These are phyloP conservation scores for Vespertilio murinus DNA, from an alignment of 2,797 vertebrate species.

Conservation along the genomic window DNA sequence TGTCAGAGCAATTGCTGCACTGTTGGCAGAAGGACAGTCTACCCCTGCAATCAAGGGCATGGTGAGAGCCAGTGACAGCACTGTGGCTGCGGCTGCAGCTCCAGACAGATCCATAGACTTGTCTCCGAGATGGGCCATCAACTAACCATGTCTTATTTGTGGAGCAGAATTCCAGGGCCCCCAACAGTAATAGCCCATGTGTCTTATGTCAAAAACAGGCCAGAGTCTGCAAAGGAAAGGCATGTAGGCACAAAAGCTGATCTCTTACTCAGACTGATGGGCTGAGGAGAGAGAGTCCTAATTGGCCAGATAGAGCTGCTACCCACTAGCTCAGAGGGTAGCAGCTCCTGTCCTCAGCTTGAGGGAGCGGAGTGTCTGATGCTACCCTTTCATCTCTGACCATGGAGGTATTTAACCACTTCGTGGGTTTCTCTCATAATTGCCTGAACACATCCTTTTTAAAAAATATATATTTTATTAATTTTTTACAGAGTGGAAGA, in stretches of 20 bases:
- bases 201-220: background rate
- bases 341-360: background rate
- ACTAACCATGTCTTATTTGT: background rate
- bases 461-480: too few species aligned
- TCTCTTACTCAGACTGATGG: background rate
- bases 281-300: background rate
- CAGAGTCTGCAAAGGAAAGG: background rate
- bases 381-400: background rate
- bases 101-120: background rate
- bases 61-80: background rate
- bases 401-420: background rate
- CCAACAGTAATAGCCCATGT: background rate
- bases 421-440: background rate
- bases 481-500: too few species aligned
- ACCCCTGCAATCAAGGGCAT: background rate
- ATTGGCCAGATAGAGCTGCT: background rate
- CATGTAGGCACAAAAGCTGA: background rate
- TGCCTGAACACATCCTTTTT: constrained; percentile 15
- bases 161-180: background rate
- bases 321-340: background rate
- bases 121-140: background rate
- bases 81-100: background rate
- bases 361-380: background rate
- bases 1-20: constrained; percentile 33
- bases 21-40: background rate